Evolutionary conservation across 2,797 vertebrate genomes (phyloP).

Genomic region (Gallirallus australis): DNA sequence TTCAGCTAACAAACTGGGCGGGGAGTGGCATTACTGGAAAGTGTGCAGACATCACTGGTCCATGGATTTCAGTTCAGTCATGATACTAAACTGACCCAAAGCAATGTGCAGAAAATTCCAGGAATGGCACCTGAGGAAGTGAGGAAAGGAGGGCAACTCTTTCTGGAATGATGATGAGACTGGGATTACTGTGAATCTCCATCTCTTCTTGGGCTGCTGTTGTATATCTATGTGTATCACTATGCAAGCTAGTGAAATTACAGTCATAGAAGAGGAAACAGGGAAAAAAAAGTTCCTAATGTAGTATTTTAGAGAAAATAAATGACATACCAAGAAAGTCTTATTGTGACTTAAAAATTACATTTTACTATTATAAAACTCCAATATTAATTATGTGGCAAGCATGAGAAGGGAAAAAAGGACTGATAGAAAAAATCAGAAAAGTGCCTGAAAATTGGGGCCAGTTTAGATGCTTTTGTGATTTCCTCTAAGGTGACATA

Average conservation of each 20-base stretch:
- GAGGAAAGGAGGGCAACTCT: neutral
- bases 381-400: neutral
- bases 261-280: neutral
- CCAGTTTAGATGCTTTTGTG: neutral
- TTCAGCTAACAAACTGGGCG: neutral
- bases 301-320: neutral
- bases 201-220: neutral
- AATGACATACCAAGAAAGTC: neutral
- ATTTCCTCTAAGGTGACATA: slow-evolving; percentile 4
- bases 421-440: slow-evolving; percentile 12
- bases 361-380: neutral
- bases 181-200: neutral
- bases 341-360: neutral
- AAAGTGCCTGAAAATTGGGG: neutral
- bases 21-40: neutral
- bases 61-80: neutral
- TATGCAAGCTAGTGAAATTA: neutral
- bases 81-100: neutral
- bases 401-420: neutral
- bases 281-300: neutral
- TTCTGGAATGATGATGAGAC: neutral
- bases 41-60: neutral
- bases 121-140: neutral
- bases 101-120: neutral
- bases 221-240: neutral